Evolutionary conservation across 1,140 invertebrate species (phyloP), one percentile per base, ranked within the genome.

Genomic region (Euborellia annulipes): DNA sequence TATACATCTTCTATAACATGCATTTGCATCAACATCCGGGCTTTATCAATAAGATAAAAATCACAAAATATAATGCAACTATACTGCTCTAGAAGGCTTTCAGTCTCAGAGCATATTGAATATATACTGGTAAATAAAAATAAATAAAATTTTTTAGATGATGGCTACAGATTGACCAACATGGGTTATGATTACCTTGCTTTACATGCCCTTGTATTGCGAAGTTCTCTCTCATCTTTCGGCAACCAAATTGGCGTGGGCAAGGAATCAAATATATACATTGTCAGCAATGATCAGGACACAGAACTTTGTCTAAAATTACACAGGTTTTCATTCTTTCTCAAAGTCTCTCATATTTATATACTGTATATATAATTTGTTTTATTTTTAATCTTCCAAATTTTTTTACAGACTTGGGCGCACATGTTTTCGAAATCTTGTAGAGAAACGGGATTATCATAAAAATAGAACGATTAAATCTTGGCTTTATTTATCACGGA

Each of bases 211-310:
- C 63, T 99, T 0, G 73, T 82, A 0, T 73, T 81, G 46, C 73
- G 88, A 42, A 79, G 78, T 52, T 71, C 82, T 3, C 70, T 99
- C 11, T 66, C 70, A 37, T 88, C 82, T 11, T 89, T 99, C 68
- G 96, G 96, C 8, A 96, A 91, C 66, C 93, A 98, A 68, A 98
- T 99, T 60, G 96, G 95, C 32, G 86, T 96, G 39, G 96, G 94
- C 19, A 98, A 98, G 68, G 94, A 98, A 64, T 97, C 83, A 43
- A 92, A 95, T 60, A 87, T 96, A 54, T 94, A 90, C 60, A 76
- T 83, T 39, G 86, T 93, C 13, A 79, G 78, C 21, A 72, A 88
- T 67, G 74, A 80, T 52, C 78, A 89, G 43, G 76, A 70, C 1
- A 72, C 77, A 45, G 69, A 76, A 40, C 62, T 86, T 6, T 94